Base-by-base conservation (phyloP, 2,888 invertebrate genomes). In the Phortica magna region DNA sequence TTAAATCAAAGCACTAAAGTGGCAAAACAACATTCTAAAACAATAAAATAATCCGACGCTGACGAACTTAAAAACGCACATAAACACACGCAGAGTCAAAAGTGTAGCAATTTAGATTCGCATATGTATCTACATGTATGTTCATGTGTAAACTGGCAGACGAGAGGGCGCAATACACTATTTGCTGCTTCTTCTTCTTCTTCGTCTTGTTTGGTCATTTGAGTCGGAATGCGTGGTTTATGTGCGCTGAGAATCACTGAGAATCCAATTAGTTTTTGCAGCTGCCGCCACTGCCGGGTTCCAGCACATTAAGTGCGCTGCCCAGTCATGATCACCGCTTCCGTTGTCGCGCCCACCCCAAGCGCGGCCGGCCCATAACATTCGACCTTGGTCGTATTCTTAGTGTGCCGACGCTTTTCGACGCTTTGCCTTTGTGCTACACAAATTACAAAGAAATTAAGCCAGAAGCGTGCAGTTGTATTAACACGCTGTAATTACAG, bases 11-110 rank as follows among this genome's bases (percentile, higher is more conserved):
- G 55, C 74, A 65, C 68, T 80, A 88, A 88, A 86, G 82, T 87
- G 81, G 89, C 83, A 78, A 79, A 82, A 79, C 86, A 86, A 86
- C 86, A 86, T 83, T 86, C 86, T 89, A 89, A 89, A 82, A 76
- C 87, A 78, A 86, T 89, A 88, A 86, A 88, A 81, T 70, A 75
- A 48, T 41, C 17, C 14, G 31, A 55, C 53, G 74, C 75, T 82
- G 77, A 80, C 73, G 73, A 77, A 73, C 74, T 73, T 67, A 55
- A 55, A 70, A 43, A 65, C 17, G n/a, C 3, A 31, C 2, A 4
- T 61, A 6, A 73, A 12, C 64, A 12, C 64, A 53, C 53, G n/a
- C 31, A 64, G 1, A 39, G 12, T 31, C 64, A 31, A 22, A 64
- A 14, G n/a, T n/a, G 53, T 53, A n/a, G n/a, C 10, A 14, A 53